phyloP scores from a whole-genome alignment of 2,888 invertebrate species.

The Gisinianus flammeolus region DNA sequence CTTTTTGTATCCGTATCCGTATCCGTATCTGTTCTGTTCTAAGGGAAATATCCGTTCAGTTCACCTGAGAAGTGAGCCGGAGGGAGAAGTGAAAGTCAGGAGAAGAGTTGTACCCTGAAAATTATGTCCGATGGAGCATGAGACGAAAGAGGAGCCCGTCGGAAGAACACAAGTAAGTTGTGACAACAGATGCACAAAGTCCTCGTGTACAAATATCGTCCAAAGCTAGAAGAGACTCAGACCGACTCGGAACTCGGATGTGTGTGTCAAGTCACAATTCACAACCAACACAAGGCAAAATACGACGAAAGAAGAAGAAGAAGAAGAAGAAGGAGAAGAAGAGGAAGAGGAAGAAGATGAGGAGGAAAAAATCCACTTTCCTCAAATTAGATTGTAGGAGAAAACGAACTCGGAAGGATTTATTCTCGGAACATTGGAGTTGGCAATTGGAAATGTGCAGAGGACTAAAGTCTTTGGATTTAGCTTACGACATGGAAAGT shows the following conservation, averaged over 20 bases:
- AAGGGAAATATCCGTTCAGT: no score
- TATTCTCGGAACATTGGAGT: background rate
- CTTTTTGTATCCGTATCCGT: no score
- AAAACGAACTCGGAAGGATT: background rate
- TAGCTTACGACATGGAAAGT: background rate
- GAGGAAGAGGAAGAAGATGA: no score
- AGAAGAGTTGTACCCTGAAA: background rate
- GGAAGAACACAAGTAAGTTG: no score
- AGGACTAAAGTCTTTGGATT: conserved; percentile 8
- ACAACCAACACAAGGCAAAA: no score
- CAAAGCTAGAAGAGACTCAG: no score
- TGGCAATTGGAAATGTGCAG: conserved; percentile 4
- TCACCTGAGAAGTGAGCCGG: no score
- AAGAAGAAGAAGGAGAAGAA: background rate
- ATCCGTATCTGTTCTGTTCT: no score
- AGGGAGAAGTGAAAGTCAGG: background rate
- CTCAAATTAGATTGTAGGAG: conserved; percentile 5
- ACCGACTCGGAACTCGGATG: no score
- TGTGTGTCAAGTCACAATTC: no score
- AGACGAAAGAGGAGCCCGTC: background rate
- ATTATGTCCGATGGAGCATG: background rate
- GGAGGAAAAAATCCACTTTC: conserved; percentile 2
- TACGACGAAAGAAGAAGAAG: background rate
- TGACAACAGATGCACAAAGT: no score
- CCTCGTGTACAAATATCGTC: no score